A percentile compares a stretch with the other conserved stretches of the same genome.
phyloP scores from a whole-genome alignment of 2,113 vertebrate species.

The Bambusicola thoracicus region DNA sequence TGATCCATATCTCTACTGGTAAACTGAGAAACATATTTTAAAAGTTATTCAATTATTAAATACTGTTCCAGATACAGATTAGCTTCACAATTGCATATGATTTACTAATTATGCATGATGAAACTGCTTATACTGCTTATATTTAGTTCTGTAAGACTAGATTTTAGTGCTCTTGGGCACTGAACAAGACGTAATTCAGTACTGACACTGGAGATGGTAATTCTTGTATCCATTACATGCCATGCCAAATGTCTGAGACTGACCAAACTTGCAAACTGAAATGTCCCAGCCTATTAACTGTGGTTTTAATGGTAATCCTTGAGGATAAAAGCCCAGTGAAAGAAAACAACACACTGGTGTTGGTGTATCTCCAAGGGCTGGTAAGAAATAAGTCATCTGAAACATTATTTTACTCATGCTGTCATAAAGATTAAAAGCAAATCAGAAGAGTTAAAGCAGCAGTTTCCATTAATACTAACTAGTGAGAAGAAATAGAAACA shows the following conservation, averaged over 20 bases:
- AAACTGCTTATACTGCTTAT: not conserved
- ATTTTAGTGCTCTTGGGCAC: not conserved
- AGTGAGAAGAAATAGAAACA: not conserved
- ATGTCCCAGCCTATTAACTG: not conserved
- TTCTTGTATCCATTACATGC: not conserved
- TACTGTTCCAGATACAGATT: not conserved
- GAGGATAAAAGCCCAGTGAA: slow-evolving; percentile 13
- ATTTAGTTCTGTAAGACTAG: not conserved
- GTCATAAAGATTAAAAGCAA: not conserved
- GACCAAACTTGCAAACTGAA: slow-evolving; percentile 7
- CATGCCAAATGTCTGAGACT: not conserved
- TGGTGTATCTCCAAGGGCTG: not conserved
- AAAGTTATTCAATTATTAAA: not conserved
- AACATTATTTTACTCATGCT: not conserved
- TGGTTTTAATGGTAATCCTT: slow-evolving; percentile 6
- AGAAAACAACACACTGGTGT: not conserved
- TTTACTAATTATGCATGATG: not conserved
- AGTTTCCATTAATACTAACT: slow-evolving; percentile 19
- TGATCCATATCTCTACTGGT: not conserved
- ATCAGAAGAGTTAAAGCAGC: slow-evolving; percentile 8
- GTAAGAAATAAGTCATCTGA: slow-evolving; percentile 17
- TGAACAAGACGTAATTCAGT: not conserved
- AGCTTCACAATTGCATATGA: not conserved
- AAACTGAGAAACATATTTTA: slow-evolving; percentile 3
- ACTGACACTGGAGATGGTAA: not conserved